Conservation (phyloP, 2,113 vertebrate species). For the Lepidothrix coronata region DNA sequence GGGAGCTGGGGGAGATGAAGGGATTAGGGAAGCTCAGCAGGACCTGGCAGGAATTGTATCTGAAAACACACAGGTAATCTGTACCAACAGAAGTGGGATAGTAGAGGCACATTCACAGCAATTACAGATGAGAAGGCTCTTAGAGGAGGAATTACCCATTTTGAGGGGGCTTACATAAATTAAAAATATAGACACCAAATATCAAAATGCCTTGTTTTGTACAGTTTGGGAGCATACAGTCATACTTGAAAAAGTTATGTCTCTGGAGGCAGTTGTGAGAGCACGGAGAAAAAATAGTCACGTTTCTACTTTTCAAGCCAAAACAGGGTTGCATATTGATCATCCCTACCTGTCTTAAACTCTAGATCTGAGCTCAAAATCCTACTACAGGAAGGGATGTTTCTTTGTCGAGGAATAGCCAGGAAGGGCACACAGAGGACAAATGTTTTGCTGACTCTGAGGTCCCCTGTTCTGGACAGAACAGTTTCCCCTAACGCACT, state of each 20-base stretch:
- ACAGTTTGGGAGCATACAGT: not conserved
- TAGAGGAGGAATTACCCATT: not conserved
- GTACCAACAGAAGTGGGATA: not conserved
- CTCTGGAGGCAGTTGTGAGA: not conserved
- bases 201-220: not conserved
- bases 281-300: not conserved
- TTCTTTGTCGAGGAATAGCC: not conserved
- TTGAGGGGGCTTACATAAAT: not conserved
- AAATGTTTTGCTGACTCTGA: not conserved
- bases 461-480: not conserved
- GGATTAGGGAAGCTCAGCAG: conserved; percentile 23
- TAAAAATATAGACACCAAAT: not conserved
- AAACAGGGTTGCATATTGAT: not conserved
- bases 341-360: not conserved
- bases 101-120: not conserved
- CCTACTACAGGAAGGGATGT: not conserved
- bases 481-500: not conserved
- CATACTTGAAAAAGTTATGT: not conserved
- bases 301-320: not conserved
- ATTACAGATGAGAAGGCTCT: not conserved
- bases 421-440: fast-evolving
- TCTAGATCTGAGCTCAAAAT: not conserved
- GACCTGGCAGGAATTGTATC: not conserved
- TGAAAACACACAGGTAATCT: not conserved
- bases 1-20: not conserved